phyloP scores from a whole-genome alignment of 2,797 vertebrate species.

The Urophycis tenuis region DNA sequence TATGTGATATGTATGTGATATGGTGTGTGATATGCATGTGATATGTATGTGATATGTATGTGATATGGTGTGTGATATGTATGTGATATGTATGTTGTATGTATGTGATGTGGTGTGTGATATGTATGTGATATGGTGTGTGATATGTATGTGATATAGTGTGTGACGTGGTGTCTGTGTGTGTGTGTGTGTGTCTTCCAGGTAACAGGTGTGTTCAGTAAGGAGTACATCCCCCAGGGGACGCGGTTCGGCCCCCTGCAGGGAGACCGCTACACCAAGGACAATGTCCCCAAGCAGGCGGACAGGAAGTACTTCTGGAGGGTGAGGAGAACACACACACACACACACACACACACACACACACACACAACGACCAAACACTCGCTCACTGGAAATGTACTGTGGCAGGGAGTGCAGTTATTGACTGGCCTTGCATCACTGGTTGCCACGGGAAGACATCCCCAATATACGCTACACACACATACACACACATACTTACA shows the following conservation, averaged over 20 bases:
- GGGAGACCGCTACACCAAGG: constrained; percentile 72
- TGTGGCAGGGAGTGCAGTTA: too few relatives aligned
- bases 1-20: neutral
- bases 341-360: constrained; percentile 1
- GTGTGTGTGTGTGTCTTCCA: constrained; percentile 32
- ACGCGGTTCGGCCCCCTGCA: constrained; percentile 73
- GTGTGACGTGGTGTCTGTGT: neutral
- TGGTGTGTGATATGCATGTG: neutral
- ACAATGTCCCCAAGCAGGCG: constrained; percentile 66
- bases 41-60: neutral
- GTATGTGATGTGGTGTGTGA: neutral
- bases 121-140: neutral
- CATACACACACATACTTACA: too few relatives aligned
- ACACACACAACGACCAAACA: neutral
- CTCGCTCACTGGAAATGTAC: too few relatives aligned
- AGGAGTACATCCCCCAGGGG: constrained; percentile 75
- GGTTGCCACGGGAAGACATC: too few relatives aligned
- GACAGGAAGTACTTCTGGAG: constrained; percentile 78
- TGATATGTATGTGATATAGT: too few relatives aligned
- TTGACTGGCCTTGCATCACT: too few relatives aligned
- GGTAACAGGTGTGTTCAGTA: constrained; percentile 75
- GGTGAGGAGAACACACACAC: constrained; percentile 55
- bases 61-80: neutral
- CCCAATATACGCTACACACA: too few relatives aligned
- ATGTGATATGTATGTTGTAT: too few relatives aligned